Evolutionary conservation across 2,888 invertebrate species (phyloP).

Genomic region (Endotricha flammealis): DNA sequence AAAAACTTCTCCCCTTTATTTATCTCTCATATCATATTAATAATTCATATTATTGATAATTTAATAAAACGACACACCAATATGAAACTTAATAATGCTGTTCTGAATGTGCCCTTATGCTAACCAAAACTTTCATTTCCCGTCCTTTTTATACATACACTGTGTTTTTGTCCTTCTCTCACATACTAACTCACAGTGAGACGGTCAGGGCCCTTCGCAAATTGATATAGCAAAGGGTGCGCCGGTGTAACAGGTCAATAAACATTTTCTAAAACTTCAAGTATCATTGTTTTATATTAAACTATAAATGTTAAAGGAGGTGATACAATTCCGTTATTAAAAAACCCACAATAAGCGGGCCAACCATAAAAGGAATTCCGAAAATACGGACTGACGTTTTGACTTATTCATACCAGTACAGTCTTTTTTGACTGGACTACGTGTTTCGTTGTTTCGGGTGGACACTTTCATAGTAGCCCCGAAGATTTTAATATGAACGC

Average conservation of each 20-base stretch:
- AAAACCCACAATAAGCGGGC: too few species aligned
- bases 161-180: constrained; percentile 11
- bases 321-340: too few species aligned
- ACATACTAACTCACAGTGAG: constrained; percentile 15
- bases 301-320: constrained; percentile 74
- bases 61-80: constrained; percentile 25
- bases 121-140: constrained; percentile 20
- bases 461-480: too few species aligned
- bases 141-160: constrained; percentile 18
- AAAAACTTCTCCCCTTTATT: too few species aligned
- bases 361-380: too few species aligned
- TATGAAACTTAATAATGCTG: constrained; percentile 26
- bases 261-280: constrained; percentile 62
- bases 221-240: constrained; percentile 67
- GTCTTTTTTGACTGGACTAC: too few species aligned
- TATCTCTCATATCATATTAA: too few species aligned
- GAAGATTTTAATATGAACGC: too few species aligned
- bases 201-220: constrained; percentile 42
- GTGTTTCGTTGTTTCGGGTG: too few species aligned
- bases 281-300: constrained; percentile 69
- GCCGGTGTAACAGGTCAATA: constrained; percentile 47
- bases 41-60: not conserved
- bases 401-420: too few species aligned
- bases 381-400: too few species aligned
- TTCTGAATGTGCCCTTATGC: constrained; percentile 25